phyloP scores from a whole-genome alignment of 2,797 vertebrate genomes.

The Clarias fuscus region DNA sequence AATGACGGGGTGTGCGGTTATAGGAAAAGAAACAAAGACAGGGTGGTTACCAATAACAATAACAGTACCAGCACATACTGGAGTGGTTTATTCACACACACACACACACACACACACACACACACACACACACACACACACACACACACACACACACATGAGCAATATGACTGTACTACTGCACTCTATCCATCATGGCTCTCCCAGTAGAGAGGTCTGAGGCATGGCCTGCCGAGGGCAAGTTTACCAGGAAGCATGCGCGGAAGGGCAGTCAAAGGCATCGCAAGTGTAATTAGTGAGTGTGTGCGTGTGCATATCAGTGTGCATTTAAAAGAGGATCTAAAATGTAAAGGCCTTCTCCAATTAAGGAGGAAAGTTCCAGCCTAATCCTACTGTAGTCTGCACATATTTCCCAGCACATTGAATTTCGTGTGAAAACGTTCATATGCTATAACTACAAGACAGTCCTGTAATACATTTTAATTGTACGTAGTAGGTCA shows the following conservation, averaged over 20 bases:
- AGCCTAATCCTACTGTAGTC: background rate
- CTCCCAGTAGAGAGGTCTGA: conserved; percentile 26
- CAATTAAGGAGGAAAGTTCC: background rate
- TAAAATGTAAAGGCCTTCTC: background rate
- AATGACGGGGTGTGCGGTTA: background rate
- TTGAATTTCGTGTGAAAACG: background rate
- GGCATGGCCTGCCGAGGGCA: conserved; percentile 8
- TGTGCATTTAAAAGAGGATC: background rate
- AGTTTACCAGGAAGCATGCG: background rate
- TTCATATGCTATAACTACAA: background rate
- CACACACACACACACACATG: conserved; percentile 1
- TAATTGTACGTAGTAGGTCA: background rate
- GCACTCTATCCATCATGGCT: conserved; percentile 14
- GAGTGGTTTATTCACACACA: conserved; percentile 1
- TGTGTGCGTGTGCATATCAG: background rate
- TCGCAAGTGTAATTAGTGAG: background rate
- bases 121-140: background rate
- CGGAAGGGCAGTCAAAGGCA: conserved; percentile 1
- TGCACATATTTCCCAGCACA: background rate
- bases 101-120: conserved; percentile 6
- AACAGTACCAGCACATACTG: background rate
- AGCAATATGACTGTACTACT: conserved; percentile 9
- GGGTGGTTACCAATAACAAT: background rate
- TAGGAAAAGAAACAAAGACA: background rate
- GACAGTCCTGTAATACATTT: background rate